These are phyloP conservation scores for Eupithecia pulchellata DNA, from an alignment of 2,888 invertebrate species.

Conservation along the genomic window DNA sequence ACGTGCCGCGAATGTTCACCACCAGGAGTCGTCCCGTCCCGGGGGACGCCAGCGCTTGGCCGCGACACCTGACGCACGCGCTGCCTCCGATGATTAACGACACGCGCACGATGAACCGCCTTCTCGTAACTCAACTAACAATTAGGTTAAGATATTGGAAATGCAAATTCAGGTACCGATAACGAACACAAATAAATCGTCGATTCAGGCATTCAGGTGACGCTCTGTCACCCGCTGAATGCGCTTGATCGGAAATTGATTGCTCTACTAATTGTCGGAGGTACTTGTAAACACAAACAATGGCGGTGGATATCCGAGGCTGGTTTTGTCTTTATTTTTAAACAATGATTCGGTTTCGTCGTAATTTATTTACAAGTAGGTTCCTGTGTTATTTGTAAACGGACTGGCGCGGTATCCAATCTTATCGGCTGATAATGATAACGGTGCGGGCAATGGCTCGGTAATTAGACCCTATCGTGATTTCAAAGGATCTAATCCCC, in stretches of 20 bases:
- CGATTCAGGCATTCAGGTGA: constrained; percentile 61
- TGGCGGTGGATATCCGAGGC: constrained; percentile 64
- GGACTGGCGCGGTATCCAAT: constrained; percentile 48
- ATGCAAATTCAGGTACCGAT: constrained; percentile 61
- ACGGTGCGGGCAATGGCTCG: constrained; percentile 45
- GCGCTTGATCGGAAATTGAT: constrained; percentile 66
- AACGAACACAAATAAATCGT: constrained; percentile 64
- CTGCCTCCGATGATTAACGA: constrained; percentile 54
- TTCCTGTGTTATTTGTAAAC: constrained; percentile 58
- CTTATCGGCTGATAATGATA: constrained; percentile 56
- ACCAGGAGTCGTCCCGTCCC: constrained; percentile 56
- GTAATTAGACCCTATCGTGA: constrained; percentile 48
- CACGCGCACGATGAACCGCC: constrained; percentile 46
- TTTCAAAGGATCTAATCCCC: constrained; percentile 42
- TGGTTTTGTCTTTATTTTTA: constrained; percentile 59
- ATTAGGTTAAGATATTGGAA: constrained; percentile 55
- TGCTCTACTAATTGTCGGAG: constrained; percentile 73
- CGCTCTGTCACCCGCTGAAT: constrained; percentile 67
- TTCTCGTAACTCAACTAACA: constrained; percentile 55
- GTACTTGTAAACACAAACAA: constrained; percentile 75
- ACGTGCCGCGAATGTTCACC: constrained; percentile 83
- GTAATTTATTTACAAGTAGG: constrained; percentile 66
- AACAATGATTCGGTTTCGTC: constrained; percentile 61
- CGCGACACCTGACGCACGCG: constrained; percentile 76
- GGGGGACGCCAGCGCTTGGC: constrained; percentile 56